Conservation (phyloP, 2,888 invertebrate species). For the Aelia acuminata region DNA sequence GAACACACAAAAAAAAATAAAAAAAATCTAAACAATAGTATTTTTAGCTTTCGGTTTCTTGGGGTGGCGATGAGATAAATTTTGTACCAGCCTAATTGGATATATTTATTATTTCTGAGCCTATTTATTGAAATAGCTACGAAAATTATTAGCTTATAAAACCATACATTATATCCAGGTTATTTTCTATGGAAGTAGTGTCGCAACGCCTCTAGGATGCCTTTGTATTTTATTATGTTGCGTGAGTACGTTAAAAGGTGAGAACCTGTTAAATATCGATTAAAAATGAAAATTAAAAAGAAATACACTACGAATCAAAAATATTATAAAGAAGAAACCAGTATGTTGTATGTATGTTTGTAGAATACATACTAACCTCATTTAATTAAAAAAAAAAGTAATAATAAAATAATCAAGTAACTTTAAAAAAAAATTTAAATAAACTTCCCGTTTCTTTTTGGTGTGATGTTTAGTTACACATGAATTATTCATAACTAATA, state of each 20-base stretch:
- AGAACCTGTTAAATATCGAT: background rate
- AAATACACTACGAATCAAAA: too few relatives aligned
- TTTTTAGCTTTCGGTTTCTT: background rate
- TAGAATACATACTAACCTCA: too few relatives aligned
- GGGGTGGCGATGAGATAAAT: background rate
- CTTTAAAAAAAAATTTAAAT: too few relatives aligned
- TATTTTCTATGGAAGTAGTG: background rate
- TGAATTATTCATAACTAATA: too few relatives aligned
- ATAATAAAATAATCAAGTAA: too few relatives aligned
- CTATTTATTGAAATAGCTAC: constrained; percentile 23
- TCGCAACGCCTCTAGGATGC: background rate
- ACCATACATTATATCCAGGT: constrained; percentile 2
- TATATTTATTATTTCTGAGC: constrained; percentile 12
- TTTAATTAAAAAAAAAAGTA: too few relatives aligned
- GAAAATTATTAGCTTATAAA: constrained; percentile 17
- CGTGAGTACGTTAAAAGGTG: background rate
- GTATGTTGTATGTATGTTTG: too few relatives aligned
- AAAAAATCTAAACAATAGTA: background rate
- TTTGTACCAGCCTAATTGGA: background rate
- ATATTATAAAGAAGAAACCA: too few relatives aligned
- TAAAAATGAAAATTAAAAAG: background rate
- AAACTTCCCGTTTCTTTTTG: too few relatives aligned
- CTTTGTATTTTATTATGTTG: background rate
- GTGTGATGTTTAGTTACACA: too few relatives aligned
- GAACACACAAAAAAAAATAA: background rate